Percentiles rank a stretch among this genome's conserved stretches.
phyloP scores from a whole-genome alignment of 2,113 vertebrate genomes.

The Tenrec ecaudatus region DNA sequence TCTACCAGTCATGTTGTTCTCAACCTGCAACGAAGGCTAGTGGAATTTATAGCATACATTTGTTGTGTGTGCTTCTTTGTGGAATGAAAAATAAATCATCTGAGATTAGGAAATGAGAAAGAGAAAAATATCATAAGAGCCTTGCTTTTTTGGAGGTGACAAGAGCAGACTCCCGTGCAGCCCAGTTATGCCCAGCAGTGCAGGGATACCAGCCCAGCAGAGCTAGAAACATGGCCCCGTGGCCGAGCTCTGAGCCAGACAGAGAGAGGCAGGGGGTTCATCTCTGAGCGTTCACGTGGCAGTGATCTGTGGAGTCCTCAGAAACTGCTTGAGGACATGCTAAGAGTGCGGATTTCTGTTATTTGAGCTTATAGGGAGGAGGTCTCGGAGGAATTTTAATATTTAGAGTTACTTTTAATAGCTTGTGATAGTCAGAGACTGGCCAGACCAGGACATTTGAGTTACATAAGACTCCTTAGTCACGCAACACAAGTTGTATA shows the following conservation, averaged over 20 bases:
- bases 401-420: constrained; percentile 62
- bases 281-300: constrained; percentile 59
- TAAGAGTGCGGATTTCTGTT: constrained; percentile 60
- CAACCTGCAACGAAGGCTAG: neutral
- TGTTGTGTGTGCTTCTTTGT: neutral
- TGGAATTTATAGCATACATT: neutral
- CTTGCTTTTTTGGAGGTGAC: neutral
- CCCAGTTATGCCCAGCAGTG: neutral
- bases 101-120: neutral
- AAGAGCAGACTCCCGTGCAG: neutral
- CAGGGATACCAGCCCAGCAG: too few species aligned
- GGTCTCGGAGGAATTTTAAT: constrained; percentile 44
- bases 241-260: constrained; percentile 14
- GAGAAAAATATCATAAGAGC: neutral
- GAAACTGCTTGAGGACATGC: constrained; percentile 56
- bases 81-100: neutral
- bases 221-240: neutral
- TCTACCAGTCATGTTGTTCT: neutral
- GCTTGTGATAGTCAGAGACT: constrained; percentile 30
- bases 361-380: constrained; percentile 37
- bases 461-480: constrained; percentile 77
- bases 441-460: constrained; percentile 19
- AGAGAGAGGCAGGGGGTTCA: constrained; percentile 25
- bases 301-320: constrained; percentile 60
- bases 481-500: constrained; percentile 63